Conservation (phyloP, 2,797 vertebrate species). For the Oreochromis grahami region DNA sequence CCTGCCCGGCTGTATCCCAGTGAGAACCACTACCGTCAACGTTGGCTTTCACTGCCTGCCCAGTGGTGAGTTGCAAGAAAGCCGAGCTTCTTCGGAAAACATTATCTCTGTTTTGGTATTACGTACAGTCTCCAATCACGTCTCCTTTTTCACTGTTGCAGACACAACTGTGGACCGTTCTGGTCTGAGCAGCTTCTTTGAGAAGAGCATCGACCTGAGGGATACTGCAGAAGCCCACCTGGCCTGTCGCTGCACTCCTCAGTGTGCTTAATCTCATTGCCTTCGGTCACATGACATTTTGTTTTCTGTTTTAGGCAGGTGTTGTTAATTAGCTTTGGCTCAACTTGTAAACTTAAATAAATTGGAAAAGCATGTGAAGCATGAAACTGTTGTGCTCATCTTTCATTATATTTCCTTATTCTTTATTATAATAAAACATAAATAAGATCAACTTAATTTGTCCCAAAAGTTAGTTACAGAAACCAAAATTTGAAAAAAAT, state of each 20-base stretch:
- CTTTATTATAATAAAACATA: not conserved
- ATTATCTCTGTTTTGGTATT: not conserved
- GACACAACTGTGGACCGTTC: slow-evolving; percentile 49
- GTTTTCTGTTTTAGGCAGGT: not conserved
- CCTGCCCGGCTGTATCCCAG: slow-evolving; percentile 61
- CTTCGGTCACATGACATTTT: not conserved
- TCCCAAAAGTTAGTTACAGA: not conserved
- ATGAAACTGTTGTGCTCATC: not conserved
- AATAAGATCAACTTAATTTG: not conserved
- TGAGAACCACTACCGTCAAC: slow-evolving; percentile 57
- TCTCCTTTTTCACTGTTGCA: slow-evolving; percentile 29
- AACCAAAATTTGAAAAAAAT: not conserved
- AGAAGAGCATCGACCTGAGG: slow-evolving; percentile 68
- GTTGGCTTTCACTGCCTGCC: slow-evolving; percentile 75
- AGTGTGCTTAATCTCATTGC: slow-evolving; percentile 51
- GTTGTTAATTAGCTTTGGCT: not conserved
- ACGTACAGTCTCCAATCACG: not conserved
- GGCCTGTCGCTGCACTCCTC: slow-evolving; percentile 69
- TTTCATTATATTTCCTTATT: not conserved
- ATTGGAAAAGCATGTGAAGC: not conserved
- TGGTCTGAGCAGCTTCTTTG: slow-evolving; percentile 49
- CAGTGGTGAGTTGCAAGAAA: slow-evolving; percentile 54
- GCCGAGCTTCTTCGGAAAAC: not conserved
- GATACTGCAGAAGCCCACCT: slow-evolving; percentile 68
- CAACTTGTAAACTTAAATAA: slow-evolving; percentile 41